Conservation (phyloP, 2,113 vertebrate species). For the Nerophis ophidion region DNA sequence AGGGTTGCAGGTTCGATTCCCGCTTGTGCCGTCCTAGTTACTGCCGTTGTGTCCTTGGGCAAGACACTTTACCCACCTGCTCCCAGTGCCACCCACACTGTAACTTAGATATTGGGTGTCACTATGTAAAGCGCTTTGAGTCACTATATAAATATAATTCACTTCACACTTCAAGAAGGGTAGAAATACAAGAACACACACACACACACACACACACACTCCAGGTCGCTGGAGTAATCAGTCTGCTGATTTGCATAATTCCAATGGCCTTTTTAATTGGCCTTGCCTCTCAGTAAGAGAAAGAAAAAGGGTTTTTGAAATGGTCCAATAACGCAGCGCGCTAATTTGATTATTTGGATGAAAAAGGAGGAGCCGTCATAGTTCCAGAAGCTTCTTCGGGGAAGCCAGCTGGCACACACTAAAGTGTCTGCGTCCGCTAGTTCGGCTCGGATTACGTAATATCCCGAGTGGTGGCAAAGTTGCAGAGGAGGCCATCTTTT, state of each 20-base stretch:
- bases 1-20: too few species aligned
- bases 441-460: slow-evolving; percentile 55
- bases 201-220: slow-evolving; percentile 28
- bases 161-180: too few species aligned
- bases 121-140: too few species aligned
- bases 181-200: slow-evolving; percentile 6
- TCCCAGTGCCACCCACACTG: too few species aligned
- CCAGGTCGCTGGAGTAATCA: slow-evolving; percentile 66
- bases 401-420: slow-evolving; percentile 44
- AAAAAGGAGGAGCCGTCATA: slow-evolving; percentile 55
- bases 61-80: too few species aligned
- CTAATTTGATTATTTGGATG: slow-evolving; percentile 62
- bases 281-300: slow-evolving; percentile 48
- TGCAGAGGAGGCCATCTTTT: slow-evolving; percentile 28
- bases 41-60: too few species aligned
- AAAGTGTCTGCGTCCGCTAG: slow-evolving; percentile 33
- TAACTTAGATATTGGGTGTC: too few species aligned
- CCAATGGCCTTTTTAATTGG: slow-evolving; percentile 70
- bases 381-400: slow-evolving; percentile 42
- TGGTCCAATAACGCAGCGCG: slow-evolving; percentile 57
- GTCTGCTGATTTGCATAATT: slow-evolving; percentile 69
- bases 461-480: slow-evolving; percentile 40
- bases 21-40: too few species aligned
- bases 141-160: too few species aligned
- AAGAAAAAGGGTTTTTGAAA: slow-evolving; percentile 49